phyloP scores from a whole-genome alignment of 1,140 invertebrate species.

The Euglossa dilemma region DNA sequence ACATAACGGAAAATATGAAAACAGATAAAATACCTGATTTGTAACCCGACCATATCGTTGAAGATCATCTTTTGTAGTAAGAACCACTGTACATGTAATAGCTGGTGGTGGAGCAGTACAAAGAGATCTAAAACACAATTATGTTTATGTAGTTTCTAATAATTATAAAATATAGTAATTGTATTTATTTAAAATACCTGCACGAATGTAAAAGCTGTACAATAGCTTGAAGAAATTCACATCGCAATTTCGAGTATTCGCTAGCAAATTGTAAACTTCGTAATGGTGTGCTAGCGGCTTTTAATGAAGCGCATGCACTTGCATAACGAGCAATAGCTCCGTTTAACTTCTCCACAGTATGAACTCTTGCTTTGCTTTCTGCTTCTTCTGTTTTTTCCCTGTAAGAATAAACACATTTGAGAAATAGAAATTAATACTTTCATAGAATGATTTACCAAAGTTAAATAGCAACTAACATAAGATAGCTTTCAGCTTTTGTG shows the following conservation, averaged over 20 bases:
- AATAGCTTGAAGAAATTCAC: slow-evolving; percentile 90
- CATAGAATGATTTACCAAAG: not conserved
- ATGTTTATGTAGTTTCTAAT: not conserved
- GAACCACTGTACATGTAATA: slow-evolving; percentile 91
- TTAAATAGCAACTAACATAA: slow-evolving; percentile 77
- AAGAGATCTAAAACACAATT: slow-evolving; percentile 84
- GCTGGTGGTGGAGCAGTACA: slow-evolving; percentile 96
- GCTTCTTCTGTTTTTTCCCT: slow-evolving; percentile 72
- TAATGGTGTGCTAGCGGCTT: slow-evolving; percentile 88
- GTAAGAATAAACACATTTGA: slow-evolving; percentile 32
- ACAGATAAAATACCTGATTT: slow-evolving; percentile 83
- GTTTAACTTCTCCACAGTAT: slow-evolving; percentile 85
- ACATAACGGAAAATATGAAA: slow-evolving; percentile 1
- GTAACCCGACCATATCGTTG: slow-evolving; percentile 92
- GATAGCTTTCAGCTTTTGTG: slow-evolving; percentile 85
- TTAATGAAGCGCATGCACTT: slow-evolving; percentile 87
- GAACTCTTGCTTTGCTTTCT: slow-evolving; percentile 67
- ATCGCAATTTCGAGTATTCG: slow-evolving; percentile 89
- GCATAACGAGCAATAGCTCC: slow-evolving; percentile 85
- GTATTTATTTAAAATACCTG: slow-evolving; percentile 66
- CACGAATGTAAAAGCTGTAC: slow-evolving; percentile 90
- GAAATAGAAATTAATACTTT: not conserved
- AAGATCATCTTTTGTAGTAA: slow-evolving; percentile 90
- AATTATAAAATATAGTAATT: not conserved
- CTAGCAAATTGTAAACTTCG: slow-evolving; percentile 89